These are phyloP conservation scores for Dicentrarchus labrax DNA, from an alignment of 2,113 vertebrate species.

Conservation along the genomic window DNA sequence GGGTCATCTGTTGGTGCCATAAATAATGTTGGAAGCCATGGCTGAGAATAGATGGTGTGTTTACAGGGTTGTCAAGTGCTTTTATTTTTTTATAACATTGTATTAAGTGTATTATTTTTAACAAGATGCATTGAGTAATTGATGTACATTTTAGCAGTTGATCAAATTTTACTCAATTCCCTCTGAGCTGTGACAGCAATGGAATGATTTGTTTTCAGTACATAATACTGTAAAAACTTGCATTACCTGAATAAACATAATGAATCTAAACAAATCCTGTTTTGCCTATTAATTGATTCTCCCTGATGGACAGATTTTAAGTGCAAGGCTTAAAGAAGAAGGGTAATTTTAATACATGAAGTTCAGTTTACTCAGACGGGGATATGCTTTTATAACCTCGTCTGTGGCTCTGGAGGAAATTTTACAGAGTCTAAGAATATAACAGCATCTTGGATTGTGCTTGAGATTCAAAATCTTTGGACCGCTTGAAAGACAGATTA, in stretches of 20 bases:
- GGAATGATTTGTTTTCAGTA: slow-evolving; percentile 73
- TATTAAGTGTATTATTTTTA: slow-evolving; percentile 76
- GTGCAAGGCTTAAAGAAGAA: not conserved
- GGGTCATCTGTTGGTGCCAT: slow-evolving; percentile 50
- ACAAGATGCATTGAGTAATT: slow-evolving; percentile 60
- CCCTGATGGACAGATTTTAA: not conserved
- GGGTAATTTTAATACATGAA: too few species aligned
- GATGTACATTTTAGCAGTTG: slow-evolving; percentile 69
- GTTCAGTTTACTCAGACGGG: not conserved
- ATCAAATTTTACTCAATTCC: slow-evolving; percentile 60
- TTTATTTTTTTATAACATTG: slow-evolving; percentile 80
- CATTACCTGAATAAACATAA: slow-evolving; percentile 71
- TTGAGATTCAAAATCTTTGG: too few species aligned
- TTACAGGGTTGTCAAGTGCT: slow-evolving; percentile 79
- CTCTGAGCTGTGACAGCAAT: slow-evolving; percentile 69
- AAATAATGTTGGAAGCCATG: slow-evolving; percentile 20
- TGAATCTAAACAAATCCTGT: slow-evolving; percentile 8
- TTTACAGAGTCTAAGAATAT: too few species aligned
- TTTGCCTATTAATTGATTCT: not conserved
- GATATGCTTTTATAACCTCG: not conserved
- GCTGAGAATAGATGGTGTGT: slow-evolving; percentile 34
- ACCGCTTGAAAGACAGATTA: too few species aligned
- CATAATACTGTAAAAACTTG: slow-evolving; percentile 66
- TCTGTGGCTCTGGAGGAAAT: not conserved
- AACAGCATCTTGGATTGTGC: too few species aligned